These are phyloP conservation scores for Rhinolophus ferrumequinum DNA, from an alignment of 2,113 vertebrate genomes.

Conservation along the genomic window DNA sequence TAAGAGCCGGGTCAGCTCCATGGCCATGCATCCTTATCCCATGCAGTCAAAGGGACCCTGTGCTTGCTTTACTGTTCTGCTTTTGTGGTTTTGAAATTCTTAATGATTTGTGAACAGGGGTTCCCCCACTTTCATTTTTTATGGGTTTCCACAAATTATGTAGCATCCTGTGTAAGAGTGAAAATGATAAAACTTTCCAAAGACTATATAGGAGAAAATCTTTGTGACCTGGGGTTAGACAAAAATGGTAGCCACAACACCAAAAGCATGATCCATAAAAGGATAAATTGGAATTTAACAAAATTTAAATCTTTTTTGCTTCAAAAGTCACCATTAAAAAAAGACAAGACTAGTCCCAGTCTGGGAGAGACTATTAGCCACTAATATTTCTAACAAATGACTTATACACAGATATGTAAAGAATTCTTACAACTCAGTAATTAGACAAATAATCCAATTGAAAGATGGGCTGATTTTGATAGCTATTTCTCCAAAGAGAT, in stretches of 20 bases:
- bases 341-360: background rate
- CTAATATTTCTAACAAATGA: background rate
- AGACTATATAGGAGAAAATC: background rate
- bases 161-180: background rate
- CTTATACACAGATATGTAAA: background rate
- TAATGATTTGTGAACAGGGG: background rate
- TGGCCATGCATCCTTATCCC: accelerated
- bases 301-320: background rate
- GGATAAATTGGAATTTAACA: background rate
- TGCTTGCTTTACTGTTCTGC: background rate
- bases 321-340: background rate
- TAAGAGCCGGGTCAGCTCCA: background rate
- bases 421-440: background rate
- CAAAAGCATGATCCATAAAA: background rate
- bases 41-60: background rate
- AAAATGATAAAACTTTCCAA: background rate
- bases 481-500: background rate
- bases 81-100: background rate
- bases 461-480: background rate
- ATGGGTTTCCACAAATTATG: background rate
- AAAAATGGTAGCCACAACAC: background rate
- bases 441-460: background rate
- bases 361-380: background rate
- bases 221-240: background rate
- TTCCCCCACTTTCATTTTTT: background rate